Base-by-base conservation (phyloP, 1,140 invertebrate genomes). In the Drosophila kurseongensis region DNA sequence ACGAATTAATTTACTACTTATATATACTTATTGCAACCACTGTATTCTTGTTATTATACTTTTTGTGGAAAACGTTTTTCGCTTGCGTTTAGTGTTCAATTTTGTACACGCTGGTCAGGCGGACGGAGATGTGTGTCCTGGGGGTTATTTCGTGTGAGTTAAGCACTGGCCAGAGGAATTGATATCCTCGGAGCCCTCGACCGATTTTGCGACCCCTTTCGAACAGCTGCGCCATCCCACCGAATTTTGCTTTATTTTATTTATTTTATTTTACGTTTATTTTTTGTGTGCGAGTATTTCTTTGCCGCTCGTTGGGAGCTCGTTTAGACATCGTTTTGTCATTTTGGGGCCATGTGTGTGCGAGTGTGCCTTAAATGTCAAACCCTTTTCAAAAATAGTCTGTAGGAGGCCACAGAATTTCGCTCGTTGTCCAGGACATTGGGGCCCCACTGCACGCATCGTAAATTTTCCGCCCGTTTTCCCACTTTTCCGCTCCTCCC, bases 321-420 rank as follows among this genome's bases (percentile, higher is more conserved):
- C 83, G 83, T 86, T 86, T 79, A 88, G 79, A 83, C 83, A 82
- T 88, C 83, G 80, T 86, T 88, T 86, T 86, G 83, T 86, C 83
- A 88, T 83, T 88, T 71, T 58, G 13, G 55, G 29, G 35, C 7
- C 12, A 16, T 40, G 54, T 23, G 38, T 36, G 32, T 54, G 50
- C 13, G 50, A 18, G 38, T 63, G 48, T 57, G 76, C 80, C 41
- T 68, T 80, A 80, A 84, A 77, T 89, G 83, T 88, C 83, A 88
- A 86, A 88, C 83, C 83, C 83, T 88, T 88, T 88, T 88, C 83
- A 88, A 88, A 86, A 83, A 77, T 75, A 79, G 62, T 77, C 84
- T 59, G 69, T 27, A 47, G 76, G 61, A 66, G 68, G 68, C 77
- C 66, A 73, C 69, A 84, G 38, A 73, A 65, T 50, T 71, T 58